Evolutionary conservation across 2,888 invertebrate genomes (phyloP), one percentile per base, ranked within the genome.

Genomic region (Spodoptera picta): DNA sequence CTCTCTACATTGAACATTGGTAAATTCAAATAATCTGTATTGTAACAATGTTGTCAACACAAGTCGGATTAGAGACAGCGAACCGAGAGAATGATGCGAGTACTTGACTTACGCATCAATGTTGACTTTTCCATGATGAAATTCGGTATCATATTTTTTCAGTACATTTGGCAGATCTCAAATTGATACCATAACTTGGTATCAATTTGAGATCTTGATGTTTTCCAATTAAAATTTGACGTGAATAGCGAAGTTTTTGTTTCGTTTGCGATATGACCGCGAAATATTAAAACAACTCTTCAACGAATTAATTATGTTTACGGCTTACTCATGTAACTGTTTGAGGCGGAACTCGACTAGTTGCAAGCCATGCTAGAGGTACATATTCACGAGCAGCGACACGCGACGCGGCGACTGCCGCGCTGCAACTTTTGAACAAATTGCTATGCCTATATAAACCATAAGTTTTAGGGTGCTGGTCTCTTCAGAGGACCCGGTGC

Each of bases 111-210:
- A 19, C n/a, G 24, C 24, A 60, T 50, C n/a, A 19, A 45, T 61
- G n/a, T 61, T 61, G 41, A 9, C 11, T 49, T 49, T 50, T 3
- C 19, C 24, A 42, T 19, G 31, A n/a, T 2, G 31, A 58, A 58
- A 36, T 36, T 36, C 23, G n/a, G 4, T 59, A 6, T 36, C 60
- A 60, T 36, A 59, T 43, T 59, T 60, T 42, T 60, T 12, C 31
- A 43, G 23, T 36, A 24, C 14, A 48, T 60, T 60, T n/a, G 4
- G 31, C 11, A 23, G 11, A 59, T 9, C 7, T 31, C 31, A 4
- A 3, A 59, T 27, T 42, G 4, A 12, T n/a, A 12, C 3, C 10
- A 47, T n/a, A n/a, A n/a, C n/a, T n/a, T n/a, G n/a, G n/a, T n/a
- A n/a, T n/a, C n/a, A n/a, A n/a, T n/a, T n/a, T n/a, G n/a, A n/a